Conservation (phyloP, 2,797 vertebrate genomes). For the Limosa lapponica region DNA sequence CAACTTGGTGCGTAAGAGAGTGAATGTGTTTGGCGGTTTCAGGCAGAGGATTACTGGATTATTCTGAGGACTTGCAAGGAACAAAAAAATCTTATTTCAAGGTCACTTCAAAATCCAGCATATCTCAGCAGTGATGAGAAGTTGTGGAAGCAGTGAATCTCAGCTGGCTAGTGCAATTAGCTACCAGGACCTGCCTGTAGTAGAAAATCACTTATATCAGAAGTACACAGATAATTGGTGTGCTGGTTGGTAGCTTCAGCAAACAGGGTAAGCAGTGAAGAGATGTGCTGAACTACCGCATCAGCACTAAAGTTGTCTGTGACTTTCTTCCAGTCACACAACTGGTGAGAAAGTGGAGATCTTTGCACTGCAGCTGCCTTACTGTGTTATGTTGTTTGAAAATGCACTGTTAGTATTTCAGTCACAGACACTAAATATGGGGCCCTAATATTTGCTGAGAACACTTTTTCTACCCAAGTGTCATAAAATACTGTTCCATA, state of each 20-base stretch:
- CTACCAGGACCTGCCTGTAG: neutral
- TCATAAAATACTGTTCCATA: neutral
- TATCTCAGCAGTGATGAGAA: neutral
- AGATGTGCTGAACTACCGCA: neutral
- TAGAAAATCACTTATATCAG: neutral
- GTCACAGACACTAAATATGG: neutral
- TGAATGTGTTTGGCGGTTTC: neutral
- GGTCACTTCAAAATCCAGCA: neutral
- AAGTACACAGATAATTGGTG: neutral
- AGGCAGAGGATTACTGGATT: neutral
- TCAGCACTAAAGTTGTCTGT: neutral
- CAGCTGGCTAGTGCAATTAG: neutral
- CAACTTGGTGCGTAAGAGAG: neutral
- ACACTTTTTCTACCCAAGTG: neutral
- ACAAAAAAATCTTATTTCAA: neutral
- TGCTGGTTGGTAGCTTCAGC: neutral
- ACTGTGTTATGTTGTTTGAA: neutral
- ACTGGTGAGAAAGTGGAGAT: neutral
- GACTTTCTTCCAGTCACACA: neutral
- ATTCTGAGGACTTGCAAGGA: neutral
- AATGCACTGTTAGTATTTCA: neutral
- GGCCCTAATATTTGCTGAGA: neutral
- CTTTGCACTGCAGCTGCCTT: neutral
- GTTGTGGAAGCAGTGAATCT: neutral
- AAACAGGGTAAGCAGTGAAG: neutral